These are phyloP conservation scores for Motacilla alba DNA, from an alignment of 2,113 vertebrate species.

Conservation along the genomic window DNA sequence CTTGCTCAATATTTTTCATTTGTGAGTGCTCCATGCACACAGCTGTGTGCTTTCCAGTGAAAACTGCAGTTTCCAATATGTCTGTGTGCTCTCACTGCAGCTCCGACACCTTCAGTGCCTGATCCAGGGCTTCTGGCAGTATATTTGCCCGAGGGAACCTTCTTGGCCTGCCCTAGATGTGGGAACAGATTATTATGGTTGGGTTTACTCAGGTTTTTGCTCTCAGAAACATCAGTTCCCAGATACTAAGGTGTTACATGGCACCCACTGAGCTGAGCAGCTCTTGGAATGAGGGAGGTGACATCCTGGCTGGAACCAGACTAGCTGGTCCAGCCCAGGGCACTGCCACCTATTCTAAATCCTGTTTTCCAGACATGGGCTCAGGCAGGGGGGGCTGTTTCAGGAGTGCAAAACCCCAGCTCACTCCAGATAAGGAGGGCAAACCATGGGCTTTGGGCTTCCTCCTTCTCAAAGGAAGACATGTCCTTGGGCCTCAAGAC, in stretches of 20 bases:
- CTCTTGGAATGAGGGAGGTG: background rate
- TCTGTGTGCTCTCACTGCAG: background rate
- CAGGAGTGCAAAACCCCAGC: background rate
- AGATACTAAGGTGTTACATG: background rate
- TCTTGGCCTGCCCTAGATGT: background rate
- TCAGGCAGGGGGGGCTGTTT: fast-evolving
- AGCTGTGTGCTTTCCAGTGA: background rate
- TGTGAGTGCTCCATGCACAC: background rate
- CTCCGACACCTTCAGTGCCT: background rate
- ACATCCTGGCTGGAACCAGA: background rate
- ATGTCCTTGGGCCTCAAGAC: background rate
- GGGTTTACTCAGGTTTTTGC: background rate
- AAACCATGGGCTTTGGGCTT: background rate
- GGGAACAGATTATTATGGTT: background rate
- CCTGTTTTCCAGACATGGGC: background rate
- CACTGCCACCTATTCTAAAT: background rate
- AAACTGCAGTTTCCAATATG: background rate
- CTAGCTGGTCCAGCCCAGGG: background rate
- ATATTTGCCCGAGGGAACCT: background rate
- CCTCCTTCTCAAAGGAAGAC: background rate
- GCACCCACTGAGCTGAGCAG: background rate
- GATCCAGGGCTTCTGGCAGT: background rate
- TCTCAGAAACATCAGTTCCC: background rate
- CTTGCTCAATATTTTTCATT: background rate
- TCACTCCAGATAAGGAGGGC: background rate